Percentiles rank a stretch among this genome's conserved stretches.
Evolutionary conservation across 2,113 vertebrate genomes (phyloP).

Genomic region (Coptodon rendalli): DNA sequence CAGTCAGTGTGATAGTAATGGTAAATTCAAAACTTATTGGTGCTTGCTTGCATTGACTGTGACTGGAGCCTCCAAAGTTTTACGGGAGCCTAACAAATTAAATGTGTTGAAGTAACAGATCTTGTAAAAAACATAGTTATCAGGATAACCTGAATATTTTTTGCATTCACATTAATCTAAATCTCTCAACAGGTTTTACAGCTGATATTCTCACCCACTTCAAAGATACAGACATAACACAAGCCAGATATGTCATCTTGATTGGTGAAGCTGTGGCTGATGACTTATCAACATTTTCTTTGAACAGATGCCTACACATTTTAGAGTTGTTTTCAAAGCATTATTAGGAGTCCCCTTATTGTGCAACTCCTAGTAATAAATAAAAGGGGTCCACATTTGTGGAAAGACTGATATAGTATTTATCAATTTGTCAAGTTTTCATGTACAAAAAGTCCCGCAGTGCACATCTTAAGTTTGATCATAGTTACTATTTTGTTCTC

Average conservation of each 20-base stretch:
- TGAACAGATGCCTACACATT: neutral
- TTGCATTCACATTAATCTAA: neutral
- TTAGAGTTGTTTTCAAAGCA: neutral
- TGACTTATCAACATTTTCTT: neutral
- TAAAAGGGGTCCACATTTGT: neutral
- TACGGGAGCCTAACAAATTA: neutral
- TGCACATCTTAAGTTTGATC: neutral
- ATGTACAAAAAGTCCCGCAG: neutral
- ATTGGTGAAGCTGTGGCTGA: neutral
- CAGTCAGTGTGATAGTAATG: slow-evolving; percentile 32
- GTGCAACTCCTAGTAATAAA: neutral
- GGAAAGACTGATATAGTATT: neutral
- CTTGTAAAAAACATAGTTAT: neutral
- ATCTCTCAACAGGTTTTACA: neutral
- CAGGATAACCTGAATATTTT: neutral
- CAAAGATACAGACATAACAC: neutral
- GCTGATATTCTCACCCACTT: neutral
- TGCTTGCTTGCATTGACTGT: neutral
- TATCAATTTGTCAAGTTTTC: neutral
- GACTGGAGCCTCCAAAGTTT: neutral
- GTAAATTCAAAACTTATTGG: neutral
- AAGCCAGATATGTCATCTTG: neutral
- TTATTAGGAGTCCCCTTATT: no score
- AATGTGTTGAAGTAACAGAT: neutral
- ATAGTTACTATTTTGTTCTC: neutral